Base-by-base conservation (phyloP, 1,140 invertebrate genomes). In the Drosophila eugracilis region DNA sequence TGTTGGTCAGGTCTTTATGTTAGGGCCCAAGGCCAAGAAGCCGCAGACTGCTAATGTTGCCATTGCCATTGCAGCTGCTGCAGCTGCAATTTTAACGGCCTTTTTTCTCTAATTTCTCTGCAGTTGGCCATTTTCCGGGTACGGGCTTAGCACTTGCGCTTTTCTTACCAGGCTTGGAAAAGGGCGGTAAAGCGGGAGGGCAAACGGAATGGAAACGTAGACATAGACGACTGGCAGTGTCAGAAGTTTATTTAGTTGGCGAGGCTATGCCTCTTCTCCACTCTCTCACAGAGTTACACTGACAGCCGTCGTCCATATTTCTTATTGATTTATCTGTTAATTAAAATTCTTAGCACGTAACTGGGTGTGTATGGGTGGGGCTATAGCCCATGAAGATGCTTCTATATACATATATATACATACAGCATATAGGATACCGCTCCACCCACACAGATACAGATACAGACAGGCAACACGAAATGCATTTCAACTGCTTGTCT, bases 261-360 rank as follows among this genome's bases (percentile, higher is more conserved):
- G n/a, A 26, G 22, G 42, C 42, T 21, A 45, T 45, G 42, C 42
- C 42, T 45, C 42, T 26, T 45, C 42, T 45, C 21, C 42, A 45
- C 42, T 45, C 42, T 45, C 42, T 1, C 42, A 48, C 63, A 67
- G 55, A 76, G 76, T 66, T 63, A 69, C 81, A 77, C 81, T 78
- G 83, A 88, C 83, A 88, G 83, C 74, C 83, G 70, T 88, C 78
- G 84, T 88, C 83, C 83, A 88, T 88, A 88, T 88, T 88, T 88
- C 83, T 88, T 88, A 88, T 88, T 88, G 83, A 88, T 88, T 88
- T 88, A 88, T 88, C 83, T 88, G 83, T 88, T 88, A 88, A 88
- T 88, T 88, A 88, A 88, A 88, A 88, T 88, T 88, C 83, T 81
- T 89, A 89, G 83, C 83, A 88, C 83, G 83, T 89, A 88, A 78